Conservation (phyloP, 2,113 vertebrate genomes). For the Girardinichthys multiradiatus region DNA sequence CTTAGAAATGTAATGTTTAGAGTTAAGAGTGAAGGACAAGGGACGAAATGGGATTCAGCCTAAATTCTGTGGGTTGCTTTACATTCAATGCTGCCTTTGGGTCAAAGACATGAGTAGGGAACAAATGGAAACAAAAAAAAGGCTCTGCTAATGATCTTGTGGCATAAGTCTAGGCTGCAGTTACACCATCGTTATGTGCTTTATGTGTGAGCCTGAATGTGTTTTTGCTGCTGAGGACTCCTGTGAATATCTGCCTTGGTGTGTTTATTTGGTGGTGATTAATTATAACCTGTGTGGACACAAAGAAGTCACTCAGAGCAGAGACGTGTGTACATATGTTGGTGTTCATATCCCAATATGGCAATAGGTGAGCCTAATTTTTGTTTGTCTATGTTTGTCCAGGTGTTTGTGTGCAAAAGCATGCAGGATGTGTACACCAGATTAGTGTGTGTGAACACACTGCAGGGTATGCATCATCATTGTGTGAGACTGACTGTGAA, state of each 20-base stretch:
- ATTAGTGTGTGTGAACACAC: slow-evolving; percentile 31
- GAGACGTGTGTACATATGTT: slow-evolving; percentile 6
- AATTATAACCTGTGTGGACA: slow-evolving; percentile 64
- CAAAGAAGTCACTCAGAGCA: slow-evolving; percentile 57
- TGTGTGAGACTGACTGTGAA: slow-evolving; percentile 21
- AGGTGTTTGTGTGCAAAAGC: slow-evolving; percentile 16
- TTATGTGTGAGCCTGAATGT: slow-evolving; percentile 13
- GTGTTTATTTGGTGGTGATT: slow-evolving; percentile 56
- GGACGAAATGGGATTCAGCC: background rate
- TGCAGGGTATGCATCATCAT: slow-evolving; percentile 45
- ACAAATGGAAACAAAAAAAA: slow-evolving; percentile 22
- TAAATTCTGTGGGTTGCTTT: slow-evolving; percentile 45
- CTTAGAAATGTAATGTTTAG: background rate
- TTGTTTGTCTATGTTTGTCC: slow-evolving; percentile 26
- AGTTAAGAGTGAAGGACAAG: background rate
- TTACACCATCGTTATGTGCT: slow-evolving; percentile 31
- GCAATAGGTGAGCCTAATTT: slow-evolving; percentile 27
- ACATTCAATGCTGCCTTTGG: slow-evolving; percentile 57
- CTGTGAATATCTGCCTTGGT: slow-evolving; percentile 59
- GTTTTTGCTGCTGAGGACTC: slow-evolving; percentile 37
- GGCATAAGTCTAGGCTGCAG: slow-evolving; percentile 62
- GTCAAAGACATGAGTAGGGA: slow-evolving; percentile 52
- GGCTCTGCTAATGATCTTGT: slow-evolving; percentile 72
- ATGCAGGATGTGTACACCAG: slow-evolving; percentile 5
- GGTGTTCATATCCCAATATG: slow-evolving; percentile 44